Evolutionary conservation across 1,140 invertebrate genomes (phyloP).

Genomic region (Pogonomyrmex barbatus): DNA sequence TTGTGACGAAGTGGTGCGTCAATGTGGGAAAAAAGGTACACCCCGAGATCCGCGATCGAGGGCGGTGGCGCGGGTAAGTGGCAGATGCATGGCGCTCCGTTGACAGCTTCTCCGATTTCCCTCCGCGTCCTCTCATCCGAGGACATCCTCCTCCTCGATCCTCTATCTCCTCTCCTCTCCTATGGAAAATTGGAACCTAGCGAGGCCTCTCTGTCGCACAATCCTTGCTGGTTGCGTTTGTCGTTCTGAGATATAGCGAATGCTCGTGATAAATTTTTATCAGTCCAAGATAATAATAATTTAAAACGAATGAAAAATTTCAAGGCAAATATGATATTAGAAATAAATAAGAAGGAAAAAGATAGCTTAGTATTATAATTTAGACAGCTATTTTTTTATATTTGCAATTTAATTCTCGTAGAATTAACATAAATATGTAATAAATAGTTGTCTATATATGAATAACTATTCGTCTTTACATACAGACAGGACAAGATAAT

Average conservation of each 20-base stretch:
- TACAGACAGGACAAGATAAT: background rate
- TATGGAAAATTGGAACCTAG: background rate
- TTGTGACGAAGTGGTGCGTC: constrained; percentile 83
- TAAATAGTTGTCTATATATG: background rate
- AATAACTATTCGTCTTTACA: background rate
- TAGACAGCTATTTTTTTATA: background rate
- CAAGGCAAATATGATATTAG: background rate
- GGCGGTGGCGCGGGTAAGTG: constrained; percentile 78
- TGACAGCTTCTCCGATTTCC: constrained; percentile 83
- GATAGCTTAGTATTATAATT: background rate
- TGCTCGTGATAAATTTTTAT: background rate
- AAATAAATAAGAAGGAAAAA: background rate
- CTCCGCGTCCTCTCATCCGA: constrained; percentile 43
- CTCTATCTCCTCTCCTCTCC: constrained; percentile 24
- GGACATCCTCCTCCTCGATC: constrained; percentile 2
- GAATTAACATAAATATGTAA: constrained; percentile 21
- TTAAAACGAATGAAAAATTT: background rate
- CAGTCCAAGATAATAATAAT: background rate
- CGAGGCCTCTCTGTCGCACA: background rate
- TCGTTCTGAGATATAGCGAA: background rate
- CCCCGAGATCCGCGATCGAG: constrained; percentile 74
- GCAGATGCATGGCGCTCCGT: constrained; percentile 81
- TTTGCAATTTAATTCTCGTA: background rate
- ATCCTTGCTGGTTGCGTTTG: background rate
- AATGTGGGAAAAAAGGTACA: constrained; percentile 80